These are phyloP conservation scores for Gnathonemus echidnorhynchus DNA, from an alignment of 2,113 vertebrate genomes.

Conservation along the genomic window DNA sequence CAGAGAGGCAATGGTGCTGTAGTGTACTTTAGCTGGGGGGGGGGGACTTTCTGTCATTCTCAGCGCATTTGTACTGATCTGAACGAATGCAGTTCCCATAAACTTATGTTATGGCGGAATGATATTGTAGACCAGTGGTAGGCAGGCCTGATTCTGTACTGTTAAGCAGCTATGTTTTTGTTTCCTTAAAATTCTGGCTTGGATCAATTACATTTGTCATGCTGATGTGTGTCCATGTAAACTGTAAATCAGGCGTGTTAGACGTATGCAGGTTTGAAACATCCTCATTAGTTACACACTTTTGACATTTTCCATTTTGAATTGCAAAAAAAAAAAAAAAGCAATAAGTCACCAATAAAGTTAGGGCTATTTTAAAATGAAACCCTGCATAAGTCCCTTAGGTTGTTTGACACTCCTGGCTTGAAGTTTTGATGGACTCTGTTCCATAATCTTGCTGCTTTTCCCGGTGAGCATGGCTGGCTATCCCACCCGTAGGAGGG, in stretches of 20 bases:
- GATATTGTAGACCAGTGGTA: slow-evolving; percentile 12
- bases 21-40: background rate
- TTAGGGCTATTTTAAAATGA: background rate
- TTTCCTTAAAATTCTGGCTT: background rate
- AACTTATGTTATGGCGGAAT: background rate
- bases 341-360: background rate
- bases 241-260: background rate
- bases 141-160: background rate
- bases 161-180: background rate
- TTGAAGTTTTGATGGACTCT: background rate
- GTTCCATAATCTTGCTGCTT: background rate
- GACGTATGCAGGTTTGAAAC: background rate
- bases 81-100: background rate
- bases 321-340: background rate
- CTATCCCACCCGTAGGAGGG: background rate
- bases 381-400: background rate
- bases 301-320: background rate
- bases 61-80: background rate
- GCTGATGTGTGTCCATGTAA: background rate
- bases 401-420: background rate
- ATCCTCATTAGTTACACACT: background rate
- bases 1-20: background rate
- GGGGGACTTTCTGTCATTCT: background rate
- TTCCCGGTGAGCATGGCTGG: background rate
- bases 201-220: background rate